Percentiles rank a stretch among this genome's conserved stretches.
Evolutionary conservation across 2,113 vertebrate species (phyloP).

Genomic region (Desmodus rotundus): DNA sequence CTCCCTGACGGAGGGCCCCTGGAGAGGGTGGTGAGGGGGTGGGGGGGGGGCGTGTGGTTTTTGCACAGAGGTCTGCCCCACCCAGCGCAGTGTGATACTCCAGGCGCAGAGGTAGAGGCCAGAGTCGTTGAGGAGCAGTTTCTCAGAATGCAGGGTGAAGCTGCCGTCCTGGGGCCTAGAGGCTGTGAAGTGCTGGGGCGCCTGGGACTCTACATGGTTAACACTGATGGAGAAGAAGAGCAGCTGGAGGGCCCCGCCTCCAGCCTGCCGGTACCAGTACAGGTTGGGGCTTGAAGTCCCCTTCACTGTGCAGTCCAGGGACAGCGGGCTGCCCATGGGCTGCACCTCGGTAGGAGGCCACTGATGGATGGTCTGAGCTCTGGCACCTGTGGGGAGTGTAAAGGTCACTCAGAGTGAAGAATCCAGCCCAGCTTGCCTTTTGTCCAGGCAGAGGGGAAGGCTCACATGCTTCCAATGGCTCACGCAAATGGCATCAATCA

Average conservation of each 20-base stretch:
- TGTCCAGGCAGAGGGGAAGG: neutral
- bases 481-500: neutral
- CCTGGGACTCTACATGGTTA: fast-evolving
- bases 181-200: neutral
- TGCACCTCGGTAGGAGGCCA: neutral
- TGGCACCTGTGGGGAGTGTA: neutral
- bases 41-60: slow-evolving; percentile 3
- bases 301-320: slow-evolving; percentile 31
- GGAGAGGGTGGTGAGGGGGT: neutral
- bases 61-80: slow-evolving; percentile 47
- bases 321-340: neutral
- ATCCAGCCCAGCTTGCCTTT: neutral
- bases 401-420: neutral
- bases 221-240: neutral
- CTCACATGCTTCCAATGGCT: neutral
- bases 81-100: slow-evolving; percentile 60
- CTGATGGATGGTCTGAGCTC: slow-evolving; percentile 51
- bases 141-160: slow-evolving; percentile 37
- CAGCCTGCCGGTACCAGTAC: slow-evolving; percentile 67
- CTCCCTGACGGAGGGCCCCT: neutral
- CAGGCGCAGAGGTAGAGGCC: slow-evolving; percentile 69
- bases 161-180: neutral
- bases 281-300: neutral
- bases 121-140: neutral
- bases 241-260: neutral